Base-by-base conservation (phyloP, 2,888 invertebrate species). In the Fragum whitleyi region DNA sequence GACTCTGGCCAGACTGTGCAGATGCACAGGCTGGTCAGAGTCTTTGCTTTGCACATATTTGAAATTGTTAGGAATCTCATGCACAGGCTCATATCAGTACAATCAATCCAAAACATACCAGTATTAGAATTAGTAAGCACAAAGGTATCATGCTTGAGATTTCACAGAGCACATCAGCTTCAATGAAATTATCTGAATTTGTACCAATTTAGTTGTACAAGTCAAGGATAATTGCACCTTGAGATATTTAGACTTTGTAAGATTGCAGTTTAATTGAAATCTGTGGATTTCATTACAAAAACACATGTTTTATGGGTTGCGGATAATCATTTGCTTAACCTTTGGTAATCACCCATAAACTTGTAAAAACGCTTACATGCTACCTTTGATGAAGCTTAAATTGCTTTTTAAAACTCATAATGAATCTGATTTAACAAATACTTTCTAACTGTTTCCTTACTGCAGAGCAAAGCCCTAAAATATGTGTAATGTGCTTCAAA, bases 251-350 rank as follows among this genome's bases (percentile, higher is more conserved):
- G 42, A 42, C 65, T 65, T n/a, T 42, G 65, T 65, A 23, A 65
- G 42, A 65, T 42, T 42, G 65, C 65, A 65, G 16, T 65, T 42
- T 65, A 65, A 65, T 65, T 65, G 42, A 42, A 47, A 65, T 42
- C 21, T 65, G 65, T 5, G 65, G 21, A 65, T 65, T 65, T 65
- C 65, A 65, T 65, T 65, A 42, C 65, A 21, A 39, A 39, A 65
- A 65, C 65, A 65, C 42, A 42, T 65, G 65, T 42, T 65, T 42
- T 65, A 23, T n/a, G 32, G 65, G 23, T 65, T 42, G 7, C 42
- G 65, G 65, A 32, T 28, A 61, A 65, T 26, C 47, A 65, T 65
- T 42, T 36, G 32, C 21, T 62, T 62, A 65, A 65, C 65, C 65
- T 42, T 42, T 23, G 3, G 36, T 42, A 65, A 65, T 65, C 65